Evolutionary conservation across 2,888 invertebrate genomes (phyloP).

Genomic region (Microdon myrmicae): DNA sequence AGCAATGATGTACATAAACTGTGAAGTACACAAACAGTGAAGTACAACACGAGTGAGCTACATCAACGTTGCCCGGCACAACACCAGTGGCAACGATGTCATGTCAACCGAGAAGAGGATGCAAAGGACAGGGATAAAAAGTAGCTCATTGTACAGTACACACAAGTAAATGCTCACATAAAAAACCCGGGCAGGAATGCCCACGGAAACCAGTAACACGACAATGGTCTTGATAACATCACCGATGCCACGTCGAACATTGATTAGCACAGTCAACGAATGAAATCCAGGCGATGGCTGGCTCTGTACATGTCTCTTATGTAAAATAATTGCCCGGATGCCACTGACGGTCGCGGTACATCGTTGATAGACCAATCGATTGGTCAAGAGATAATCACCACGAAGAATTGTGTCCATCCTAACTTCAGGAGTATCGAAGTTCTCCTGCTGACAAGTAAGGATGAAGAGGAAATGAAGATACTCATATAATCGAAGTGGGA

Average conservation of each 20-base stretch:
- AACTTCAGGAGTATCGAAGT: too few species aligned
- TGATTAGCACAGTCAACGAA: conserved; percentile 50
- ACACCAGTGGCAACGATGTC: conserved; percentile 16
- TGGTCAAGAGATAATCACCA: too few species aligned
- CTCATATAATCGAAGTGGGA: too few species aligned
- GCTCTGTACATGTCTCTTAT: too few species aligned
- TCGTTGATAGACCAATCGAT: too few species aligned
- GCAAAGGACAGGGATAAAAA: conserved; percentile 27
- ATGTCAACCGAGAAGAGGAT: conserved; percentile 29
- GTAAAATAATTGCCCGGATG: too few species aligned
- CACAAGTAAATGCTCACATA: conserved; percentile 14
- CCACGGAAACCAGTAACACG: conserved; percentile 43
- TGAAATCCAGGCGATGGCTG: too few species aligned
- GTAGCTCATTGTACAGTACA: conserved; percentile 10
- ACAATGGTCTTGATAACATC: conserved; percentile 42
- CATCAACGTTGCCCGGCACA: conserved; percentile 12
- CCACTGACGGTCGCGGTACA: too few species aligned
- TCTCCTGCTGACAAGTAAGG: too few species aligned
- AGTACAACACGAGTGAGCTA: conserved; percentile 13
- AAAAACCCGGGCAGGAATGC: conserved; percentile 22
- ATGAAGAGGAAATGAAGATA: too few species aligned
- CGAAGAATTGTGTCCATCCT: too few species aligned
- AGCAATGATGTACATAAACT: conserved; percentile 12
- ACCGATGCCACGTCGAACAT: conserved; percentile 47
- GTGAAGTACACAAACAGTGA: conserved; percentile 9